phyloP scores from a whole-genome alignment of 2,113 vertebrate genomes.

The Cyanistes caeruleus region DNA sequence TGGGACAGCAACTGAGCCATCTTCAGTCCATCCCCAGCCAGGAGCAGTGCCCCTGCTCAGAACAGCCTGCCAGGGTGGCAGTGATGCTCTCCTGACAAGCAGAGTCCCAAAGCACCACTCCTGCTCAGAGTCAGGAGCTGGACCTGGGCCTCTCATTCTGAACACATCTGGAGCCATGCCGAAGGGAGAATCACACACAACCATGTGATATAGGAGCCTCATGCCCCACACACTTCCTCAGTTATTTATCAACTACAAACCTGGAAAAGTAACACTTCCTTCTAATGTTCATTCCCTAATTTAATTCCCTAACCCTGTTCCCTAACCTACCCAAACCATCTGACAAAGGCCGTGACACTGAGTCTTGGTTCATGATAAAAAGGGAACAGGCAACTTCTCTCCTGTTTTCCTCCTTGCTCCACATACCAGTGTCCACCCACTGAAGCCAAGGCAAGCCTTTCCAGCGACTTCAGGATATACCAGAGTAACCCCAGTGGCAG shows the following conservation, averaged over 20 bases:
- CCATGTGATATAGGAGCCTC: fast-evolving
- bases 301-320: background rate
- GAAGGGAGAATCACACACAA: background rate
- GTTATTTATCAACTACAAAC: background rate
- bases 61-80: background rate
- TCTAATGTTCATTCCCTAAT: background rate
- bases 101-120: background rate
- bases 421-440: background rate
- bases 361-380: background rate
- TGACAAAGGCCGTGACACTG: background rate
- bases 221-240: background rate
- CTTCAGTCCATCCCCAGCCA: background rate
- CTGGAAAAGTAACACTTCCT: background rate
- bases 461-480: background rate
- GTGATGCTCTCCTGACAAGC: background rate
- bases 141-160: background rate
- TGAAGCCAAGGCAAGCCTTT: background rate
- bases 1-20: background rate
- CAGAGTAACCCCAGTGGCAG: background rate
- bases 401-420: background rate
- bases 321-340: background rate
- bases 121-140: background rate
- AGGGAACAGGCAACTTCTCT: background rate
- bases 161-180: fast-evolving
- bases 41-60: background rate